phyloP scores from a whole-genome alignment of 1,140 invertebrate genomes.

The Agraylea sexmaculata region DNA sequence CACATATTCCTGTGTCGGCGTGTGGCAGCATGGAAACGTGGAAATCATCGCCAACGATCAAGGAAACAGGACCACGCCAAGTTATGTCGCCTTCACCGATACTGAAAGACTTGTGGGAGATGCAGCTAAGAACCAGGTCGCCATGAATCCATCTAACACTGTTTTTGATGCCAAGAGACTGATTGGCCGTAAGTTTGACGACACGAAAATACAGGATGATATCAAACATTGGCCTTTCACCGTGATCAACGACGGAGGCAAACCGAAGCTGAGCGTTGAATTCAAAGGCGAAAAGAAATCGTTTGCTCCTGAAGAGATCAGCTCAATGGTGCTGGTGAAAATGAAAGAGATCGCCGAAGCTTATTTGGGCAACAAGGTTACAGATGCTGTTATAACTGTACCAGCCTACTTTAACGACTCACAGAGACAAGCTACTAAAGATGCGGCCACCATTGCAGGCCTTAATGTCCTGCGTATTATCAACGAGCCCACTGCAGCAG shows the following conservation, averaged over 20 bases:
- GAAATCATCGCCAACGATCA: too few relatives aligned
- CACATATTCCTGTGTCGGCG: too few relatives aligned
- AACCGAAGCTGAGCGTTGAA: slow-evolving; percentile 52
- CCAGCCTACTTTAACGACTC: too few relatives aligned
- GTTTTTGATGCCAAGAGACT: slow-evolving; percentile 56
- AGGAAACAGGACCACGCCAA: too few relatives aligned
- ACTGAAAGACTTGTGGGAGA: slow-evolving; percentile 79
- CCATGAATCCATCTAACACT: slow-evolving; percentile 60
- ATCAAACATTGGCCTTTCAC: slow-evolving; percentile 59
- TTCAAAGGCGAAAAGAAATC: slow-evolving; percentile 55
- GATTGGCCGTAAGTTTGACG: slow-evolving; percentile 53
- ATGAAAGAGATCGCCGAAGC: too few relatives aligned
- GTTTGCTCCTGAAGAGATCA: slow-evolving; percentile 63
- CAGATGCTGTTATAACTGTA: slow-evolving; percentile 44
- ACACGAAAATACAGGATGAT: slow-evolving; percentile 54
- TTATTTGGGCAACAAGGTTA: slow-evolving; percentile 33
- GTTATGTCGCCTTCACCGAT: slow-evolving; percentile 82
- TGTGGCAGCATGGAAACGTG: too few relatives aligned
- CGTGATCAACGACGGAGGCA: slow-evolving; percentile 47
- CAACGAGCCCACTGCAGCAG: slow-evolving; percentile 68
- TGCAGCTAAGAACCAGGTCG: slow-evolving; percentile 56
- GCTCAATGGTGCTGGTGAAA: too few relatives aligned
- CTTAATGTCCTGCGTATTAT: too few relatives aligned
- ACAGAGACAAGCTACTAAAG: slow-evolving; percentile 45
- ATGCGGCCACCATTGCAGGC: slow-evolving; percentile 52